Evolutionary conservation across 2,113 vertebrate genomes (phyloP), one percentile per base, ranked within the genome.

Genomic region (Solea solea): DNA sequence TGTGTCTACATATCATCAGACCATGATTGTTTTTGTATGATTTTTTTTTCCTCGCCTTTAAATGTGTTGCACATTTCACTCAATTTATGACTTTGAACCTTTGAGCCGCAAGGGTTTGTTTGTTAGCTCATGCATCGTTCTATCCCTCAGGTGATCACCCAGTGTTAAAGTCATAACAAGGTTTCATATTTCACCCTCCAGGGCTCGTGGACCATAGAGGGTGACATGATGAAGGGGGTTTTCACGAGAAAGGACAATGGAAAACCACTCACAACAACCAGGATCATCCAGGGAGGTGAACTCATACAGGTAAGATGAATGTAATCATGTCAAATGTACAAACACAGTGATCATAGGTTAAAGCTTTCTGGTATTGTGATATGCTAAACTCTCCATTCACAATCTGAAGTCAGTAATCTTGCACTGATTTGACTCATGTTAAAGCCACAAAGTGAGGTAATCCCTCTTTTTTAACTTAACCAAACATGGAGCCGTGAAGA

Each of bases 181-280:
- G 1, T 7, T 50, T 59, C 7, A 45, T 44, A 14, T 60, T 39
- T 60, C 12, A 13, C 14, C 9, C 28, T 5, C 3, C 76, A 99
- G 97, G 97, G 97, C 9, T 12, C 85, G 3, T 99, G 98, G 96
- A 70, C 0, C 16, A 4, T 89, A 25, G 95, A 97, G 58, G 97
- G 94, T 45, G 89, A 93, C 8, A 79, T 81, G 55, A 10, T 98
- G 45, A 91, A 94, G 62, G 97, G 94, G 40, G 27, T 69, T 13
- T 99, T 99, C 86, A 90, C 2, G 25, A 94, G 95, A 15, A 92
- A 94, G 72, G 98, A 99, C 91, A 99, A 98, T 0, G 94, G 94
- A 56, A 98, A 98, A 10, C 55, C 56, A 2, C 91, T 99, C 60
- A 87, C 40, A n/a, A 90, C 94, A n/a, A 66, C 76, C 74, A 93